Conservation (phyloP, 2,113 vertebrate species). For the Helogale parvula region DNA sequence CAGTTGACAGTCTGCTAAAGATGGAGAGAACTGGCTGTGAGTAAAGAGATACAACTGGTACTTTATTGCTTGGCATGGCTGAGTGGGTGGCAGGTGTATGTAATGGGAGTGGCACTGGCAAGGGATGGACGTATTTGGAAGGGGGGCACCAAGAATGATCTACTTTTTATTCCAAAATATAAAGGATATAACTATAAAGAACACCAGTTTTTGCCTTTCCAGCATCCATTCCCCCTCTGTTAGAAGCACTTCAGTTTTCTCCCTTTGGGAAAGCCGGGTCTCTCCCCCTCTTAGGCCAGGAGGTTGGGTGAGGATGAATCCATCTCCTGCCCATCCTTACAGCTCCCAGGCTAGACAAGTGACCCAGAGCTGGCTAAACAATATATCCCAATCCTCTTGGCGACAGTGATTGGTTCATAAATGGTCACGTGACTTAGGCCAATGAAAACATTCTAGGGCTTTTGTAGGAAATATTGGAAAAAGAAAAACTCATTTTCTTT, state of each 20-base stretch:
- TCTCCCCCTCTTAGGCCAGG: background rate
- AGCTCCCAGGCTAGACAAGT: background rate
- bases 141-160: background rate
- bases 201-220: background rate
- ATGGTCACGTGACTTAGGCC: background rate
- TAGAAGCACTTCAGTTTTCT: background rate
- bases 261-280: background rate
- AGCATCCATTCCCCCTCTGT: background rate
- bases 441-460: background rate
- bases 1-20: background rate
- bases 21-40: background rate
- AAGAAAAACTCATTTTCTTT: background rate
- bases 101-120: background rate
- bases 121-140: background rate
- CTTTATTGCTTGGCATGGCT: background rate
- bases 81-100: background rate
- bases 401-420: background rate
- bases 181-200: background rate
- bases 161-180: background rate
- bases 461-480: background rate
- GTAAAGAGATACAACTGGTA: too few relatives aligned
- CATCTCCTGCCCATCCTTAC: background rate
- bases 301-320: background rate
- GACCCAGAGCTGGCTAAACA: background rate
- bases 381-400: background rate